Evolutionary conservation across 2,113 vertebrate genomes (phyloP).

Genomic region (Pycnonotus jocosus): DNA sequence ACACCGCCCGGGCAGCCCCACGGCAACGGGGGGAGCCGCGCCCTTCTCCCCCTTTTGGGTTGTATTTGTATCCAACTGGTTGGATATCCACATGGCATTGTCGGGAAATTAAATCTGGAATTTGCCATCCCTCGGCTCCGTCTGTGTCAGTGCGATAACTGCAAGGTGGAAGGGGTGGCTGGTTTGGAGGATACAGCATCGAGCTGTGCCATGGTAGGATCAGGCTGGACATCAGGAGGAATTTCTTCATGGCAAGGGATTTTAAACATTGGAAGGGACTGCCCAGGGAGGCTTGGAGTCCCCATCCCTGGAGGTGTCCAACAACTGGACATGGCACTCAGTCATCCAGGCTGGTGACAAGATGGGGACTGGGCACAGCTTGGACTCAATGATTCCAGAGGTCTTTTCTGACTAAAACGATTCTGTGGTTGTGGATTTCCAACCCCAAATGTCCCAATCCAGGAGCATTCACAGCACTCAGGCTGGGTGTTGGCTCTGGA

Average conservation of each 20-base stretch:
- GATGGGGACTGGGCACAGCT: neutral
- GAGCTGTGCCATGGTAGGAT: fast-evolving
- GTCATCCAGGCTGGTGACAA: no score
- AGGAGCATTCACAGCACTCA: fast-evolving
- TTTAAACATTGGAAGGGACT: neutral
- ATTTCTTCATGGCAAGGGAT: neutral
- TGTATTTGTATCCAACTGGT: fast-evolving
- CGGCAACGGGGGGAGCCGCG: neutral
- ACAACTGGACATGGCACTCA: neutral
- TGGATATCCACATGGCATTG: fast-evolving
- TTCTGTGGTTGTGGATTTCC: neutral
- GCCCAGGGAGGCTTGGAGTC: no score
- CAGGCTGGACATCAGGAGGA: neutral
- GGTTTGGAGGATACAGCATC: neutral
- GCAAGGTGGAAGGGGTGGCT: no score
- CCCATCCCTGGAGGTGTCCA: neutral
- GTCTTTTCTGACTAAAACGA: neutral
- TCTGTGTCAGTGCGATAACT: fast-evolving
- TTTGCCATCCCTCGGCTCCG: fast-evolving
- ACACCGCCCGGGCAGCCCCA: neutral
- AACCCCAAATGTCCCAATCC: neutral
- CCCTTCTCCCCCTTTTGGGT: neutral
- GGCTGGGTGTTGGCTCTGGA: neutral
- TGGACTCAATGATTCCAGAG: fast-evolving
- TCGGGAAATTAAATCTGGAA: neutral